Percentiles rank a stretch among this genome's conserved stretches.
Conservation (phyloP, 2,113 vertebrate species). For the Narcine bancroftii region DNA sequence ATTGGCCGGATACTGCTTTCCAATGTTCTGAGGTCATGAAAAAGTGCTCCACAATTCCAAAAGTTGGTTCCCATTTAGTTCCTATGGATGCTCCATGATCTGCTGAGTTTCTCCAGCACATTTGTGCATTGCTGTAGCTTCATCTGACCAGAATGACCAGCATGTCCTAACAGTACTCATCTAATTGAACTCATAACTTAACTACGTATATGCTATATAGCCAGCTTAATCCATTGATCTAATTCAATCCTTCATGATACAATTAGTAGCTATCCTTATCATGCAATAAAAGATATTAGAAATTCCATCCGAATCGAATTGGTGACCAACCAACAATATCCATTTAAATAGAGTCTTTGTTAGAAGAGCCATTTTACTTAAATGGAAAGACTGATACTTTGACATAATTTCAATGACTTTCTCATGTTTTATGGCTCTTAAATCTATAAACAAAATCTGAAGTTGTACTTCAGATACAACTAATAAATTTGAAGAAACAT, state of each 20-base stretch:
- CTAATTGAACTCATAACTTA: background rate
- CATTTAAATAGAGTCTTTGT: no score
- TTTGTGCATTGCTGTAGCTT: background rate
- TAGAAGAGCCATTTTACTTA: no score
- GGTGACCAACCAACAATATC: background rate
- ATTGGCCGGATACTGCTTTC: background rate
- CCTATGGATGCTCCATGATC: no score
- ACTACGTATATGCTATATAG: background rate
- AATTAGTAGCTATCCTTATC: background rate
- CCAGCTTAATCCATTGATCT: background rate
- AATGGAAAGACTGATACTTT: no score
- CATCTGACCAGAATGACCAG: background rate
- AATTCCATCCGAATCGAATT: background rate
- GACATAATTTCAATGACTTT: no score
- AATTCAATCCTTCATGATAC: background rate
- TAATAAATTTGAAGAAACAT: no score
- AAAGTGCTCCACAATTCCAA: background rate
- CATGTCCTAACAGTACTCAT: background rate
- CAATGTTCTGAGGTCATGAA: background rate
- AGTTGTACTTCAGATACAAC: no score
- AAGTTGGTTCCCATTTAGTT: no score
- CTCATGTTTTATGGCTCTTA: no score
- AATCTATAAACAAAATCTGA: no score
- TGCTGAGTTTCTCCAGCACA: no score
- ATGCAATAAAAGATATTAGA: background rate